Evolutionary conservation across 2,888 invertebrate genomes (phyloP).

Genomic region (Leptinotarsa haldemani): DNA sequence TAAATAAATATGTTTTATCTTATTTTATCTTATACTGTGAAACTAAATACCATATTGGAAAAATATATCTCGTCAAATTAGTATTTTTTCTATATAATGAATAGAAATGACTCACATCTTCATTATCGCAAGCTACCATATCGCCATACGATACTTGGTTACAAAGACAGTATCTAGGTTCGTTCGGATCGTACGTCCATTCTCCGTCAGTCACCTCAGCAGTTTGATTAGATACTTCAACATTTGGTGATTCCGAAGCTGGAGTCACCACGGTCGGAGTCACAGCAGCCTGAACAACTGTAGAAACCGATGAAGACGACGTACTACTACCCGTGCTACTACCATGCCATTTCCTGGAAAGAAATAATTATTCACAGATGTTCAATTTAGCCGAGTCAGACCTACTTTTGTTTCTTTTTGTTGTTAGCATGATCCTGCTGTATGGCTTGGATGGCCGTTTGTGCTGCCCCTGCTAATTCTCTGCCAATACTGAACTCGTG

Average conservation of each 20-base stretch:
- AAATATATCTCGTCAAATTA: too few relatives aligned
- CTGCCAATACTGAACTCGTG: constrained; percentile 78
- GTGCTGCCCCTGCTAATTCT: constrained; percentile 79
- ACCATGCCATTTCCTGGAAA: constrained; percentile 58
- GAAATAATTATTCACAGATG: neutral
- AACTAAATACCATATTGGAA: too few relatives aligned
- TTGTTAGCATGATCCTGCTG: constrained; percentile 71
- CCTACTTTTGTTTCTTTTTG: constrained; percentile 74
- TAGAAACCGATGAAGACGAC: constrained; percentile 57
- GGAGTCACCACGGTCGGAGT: constrained; percentile 50
- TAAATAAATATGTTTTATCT: neutral
- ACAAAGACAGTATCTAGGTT: constrained; percentile 95
- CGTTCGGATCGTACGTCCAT: constrained; percentile 96
- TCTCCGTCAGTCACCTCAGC: constrained; percentile 78
- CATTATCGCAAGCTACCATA: constrained; percentile 99
- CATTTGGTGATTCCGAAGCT: constrained; percentile 64
- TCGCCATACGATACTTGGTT: constrained; percentile 98
- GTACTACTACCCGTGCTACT: constrained; percentile 47
- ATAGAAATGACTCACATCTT: constrained; percentile 79
- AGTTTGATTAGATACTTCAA: constrained; percentile 65
- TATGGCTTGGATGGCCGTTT: constrained; percentile 78
- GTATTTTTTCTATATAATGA: neutral
- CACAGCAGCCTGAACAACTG: constrained; percentile 51
- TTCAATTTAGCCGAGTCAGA: neutral
- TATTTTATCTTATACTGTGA: neutral